phyloP scores from a whole-genome alignment of 2,797 vertebrate species.

The Scolopax rusticola region DNA sequence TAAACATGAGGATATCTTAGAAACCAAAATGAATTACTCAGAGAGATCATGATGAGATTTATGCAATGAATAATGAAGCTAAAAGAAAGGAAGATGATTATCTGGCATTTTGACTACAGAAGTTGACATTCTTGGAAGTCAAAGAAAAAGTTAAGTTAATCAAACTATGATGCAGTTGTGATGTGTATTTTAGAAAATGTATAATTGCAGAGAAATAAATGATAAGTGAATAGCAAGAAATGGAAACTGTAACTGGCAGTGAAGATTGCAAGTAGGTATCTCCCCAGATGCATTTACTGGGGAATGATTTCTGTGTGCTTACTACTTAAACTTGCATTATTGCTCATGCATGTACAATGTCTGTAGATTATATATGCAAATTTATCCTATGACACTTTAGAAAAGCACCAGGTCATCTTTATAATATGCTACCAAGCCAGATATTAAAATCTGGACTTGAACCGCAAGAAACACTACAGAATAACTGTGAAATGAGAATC shows the following conservation, averaged over 20 bases:
- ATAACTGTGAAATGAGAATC: not conserved
- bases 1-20: not conserved
- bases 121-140: not conserved
- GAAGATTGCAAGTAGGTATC: not conserved
- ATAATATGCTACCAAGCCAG: not conserved
- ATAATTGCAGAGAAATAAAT: not conserved
- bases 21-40: not conserved
- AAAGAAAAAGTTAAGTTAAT: not conserved
- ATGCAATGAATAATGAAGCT: not conserved
- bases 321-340: not conserved
- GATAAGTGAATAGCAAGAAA: not conserved
- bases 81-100: not conserved
- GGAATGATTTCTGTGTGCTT: not conserved
- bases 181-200: not conserved
- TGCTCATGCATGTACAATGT: not conserved
- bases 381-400: not conserved
- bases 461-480: not conserved
- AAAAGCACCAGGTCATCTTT: not conserved
- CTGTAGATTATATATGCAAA: not conserved
- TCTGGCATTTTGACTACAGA: not conserved
- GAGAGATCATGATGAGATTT: not conserved
- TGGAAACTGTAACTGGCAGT: not conserved
- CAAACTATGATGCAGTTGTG: not conserved
- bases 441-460: not conserved
- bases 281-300: not conserved